A percentile compares a stretch with the other conserved stretches of the same genome.
These are phyloP conservation scores for Xyrauchen texanus DNA, from an alignment of 2,113 vertebrate genomes.

Conservation along the genomic window DNA sequence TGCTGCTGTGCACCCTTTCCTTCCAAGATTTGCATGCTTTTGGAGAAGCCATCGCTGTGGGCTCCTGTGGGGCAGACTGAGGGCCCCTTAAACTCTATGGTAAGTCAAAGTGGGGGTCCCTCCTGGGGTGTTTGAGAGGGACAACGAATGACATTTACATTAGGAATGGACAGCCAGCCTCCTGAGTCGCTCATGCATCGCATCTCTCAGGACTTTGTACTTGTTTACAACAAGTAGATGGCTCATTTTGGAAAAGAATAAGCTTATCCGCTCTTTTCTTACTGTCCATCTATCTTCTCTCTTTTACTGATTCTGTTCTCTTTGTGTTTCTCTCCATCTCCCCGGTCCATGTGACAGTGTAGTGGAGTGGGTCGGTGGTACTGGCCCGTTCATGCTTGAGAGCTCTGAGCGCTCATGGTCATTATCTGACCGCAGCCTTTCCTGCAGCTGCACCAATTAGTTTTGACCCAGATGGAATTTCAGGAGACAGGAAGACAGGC, in stretches of 20 bases:
- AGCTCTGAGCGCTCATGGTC: conserved; percentile 51
- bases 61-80: neutral
- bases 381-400: conserved; percentile 39
- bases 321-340: conserved; percentile 31
- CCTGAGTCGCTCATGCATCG: neutral
- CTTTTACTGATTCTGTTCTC: conserved; percentile 24
- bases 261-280: neutral
- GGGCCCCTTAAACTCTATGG: conserved; percentile 38
- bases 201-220: conserved; percentile 16
- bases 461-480: conserved; percentile 56
- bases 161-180: conserved; percentile 17
- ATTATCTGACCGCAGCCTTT: conserved; percentile 50
- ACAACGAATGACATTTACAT: conserved; percentile 35
- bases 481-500: conserved; percentile 42
- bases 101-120: conserved; percentile 2
- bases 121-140: neutral
- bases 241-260: conserved; percentile 1
- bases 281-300: conserved; percentile 5
- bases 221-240: too few species aligned
- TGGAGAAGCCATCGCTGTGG: neutral
- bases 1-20: neutral
- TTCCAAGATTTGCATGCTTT: conserved; percentile 49
- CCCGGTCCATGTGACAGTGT: conserved; percentile 38
- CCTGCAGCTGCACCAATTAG: conserved; percentile 54
- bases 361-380: conserved; percentile 44